These are phyloP conservation scores for Lottia scabra DNA, from an alignment of 2,888 invertebrate genomes.

Conservation along the genomic window DNA sequence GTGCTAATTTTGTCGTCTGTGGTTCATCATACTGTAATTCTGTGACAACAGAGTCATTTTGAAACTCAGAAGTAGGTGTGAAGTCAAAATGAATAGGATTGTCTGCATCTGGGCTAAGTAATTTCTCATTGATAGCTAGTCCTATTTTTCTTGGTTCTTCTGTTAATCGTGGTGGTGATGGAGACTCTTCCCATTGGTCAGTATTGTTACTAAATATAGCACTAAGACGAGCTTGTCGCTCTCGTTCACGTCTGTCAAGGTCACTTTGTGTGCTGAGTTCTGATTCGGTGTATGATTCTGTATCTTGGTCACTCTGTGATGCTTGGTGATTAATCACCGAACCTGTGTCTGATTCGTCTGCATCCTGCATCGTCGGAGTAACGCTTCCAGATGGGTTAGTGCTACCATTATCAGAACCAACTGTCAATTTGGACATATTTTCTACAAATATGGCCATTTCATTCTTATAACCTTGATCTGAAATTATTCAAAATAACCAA, in stretches of 20 bases:
- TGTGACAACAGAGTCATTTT: slow-evolving; percentile 13
- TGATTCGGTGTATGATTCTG: slow-evolving; percentile 25
- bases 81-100: slow-evolving; percentile 10
- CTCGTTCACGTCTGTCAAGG: not conserved
- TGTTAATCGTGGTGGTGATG: not conserved
- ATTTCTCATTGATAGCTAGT: not conserved
- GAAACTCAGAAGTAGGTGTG: slow-evolving; percentile 35
- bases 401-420: slow-evolving; percentile 11
- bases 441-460: slow-evolving; percentile 48
- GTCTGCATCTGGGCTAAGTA: not conserved
- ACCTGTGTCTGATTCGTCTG: slow-evolving; percentile 37
- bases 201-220: not conserved
- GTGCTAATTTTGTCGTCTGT: no score
- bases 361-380: slow-evolving; percentile 22
- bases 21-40: slow-evolving; percentile 2
- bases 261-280: slow-evolving; percentile 2
- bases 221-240: not conserved
- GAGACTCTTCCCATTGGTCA: not conserved
- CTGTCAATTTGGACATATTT: slow-evolving; percentile 39
- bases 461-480: slow-evolving; percentile 31
- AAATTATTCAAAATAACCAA: not conserved
- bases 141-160: not conserved
- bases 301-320: slow-evolving; percentile 18
- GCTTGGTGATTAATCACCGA: slow-evolving; percentile 31
- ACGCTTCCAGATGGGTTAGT: slow-evolving; percentile 24